Base-by-base conservation (phyloP, 2,113 vertebrate species). In the Coryphaenoides rupestris region DNA sequence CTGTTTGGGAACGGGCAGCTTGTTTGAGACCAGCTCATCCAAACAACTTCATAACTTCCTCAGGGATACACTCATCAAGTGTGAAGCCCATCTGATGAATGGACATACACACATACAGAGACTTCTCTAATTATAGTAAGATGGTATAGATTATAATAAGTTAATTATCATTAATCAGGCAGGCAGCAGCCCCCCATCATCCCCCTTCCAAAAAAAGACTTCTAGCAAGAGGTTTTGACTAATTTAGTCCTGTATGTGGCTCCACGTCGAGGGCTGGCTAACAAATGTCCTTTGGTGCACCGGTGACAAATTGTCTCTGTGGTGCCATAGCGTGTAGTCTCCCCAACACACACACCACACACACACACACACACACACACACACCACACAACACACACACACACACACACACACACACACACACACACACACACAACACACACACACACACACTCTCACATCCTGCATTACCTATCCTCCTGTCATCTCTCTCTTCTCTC, bases 91-190 rank as follows among this genome's bases (percentile, higher is more conserved):
- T n/a, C n/a, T n/a, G n/a, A n/a, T n/a, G n/a, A n/a, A n/a, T n/a
- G n/a, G n/a, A n/a, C n/a, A n/a, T n/a, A n/a, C n/a, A n/a, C n/a
- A n/a, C n/a, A n/a, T n/a, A n/a, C n/a, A n/a, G n/a, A n/a, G n/a
- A n/a, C n/a, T 54, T 54, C 50, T 21, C 66, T 56, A 54, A 67
- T 56, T 54, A 58, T 55, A 21, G 4, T 9, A 55, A n/a, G 59
- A 61, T 47, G 7, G 19, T 63, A 12, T 55, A 59, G 49, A 66
- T 58, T 17, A 59, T 52, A 60, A 23, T 21, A 26, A 23, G 19
- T 28, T 40, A 56, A 65, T 62, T 55, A 60, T 60, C 53, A 60
- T 65, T 73, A 61, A 68, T 71, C 47, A 60, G n/a, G n/a, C n/a
- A 56, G 54, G 26, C 57, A 23, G 0, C 9, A 14, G 21, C 50